Evolutionary conservation across 2,888 invertebrate species (phyloP).

Genomic region (Tinea semifulvella): DNA sequence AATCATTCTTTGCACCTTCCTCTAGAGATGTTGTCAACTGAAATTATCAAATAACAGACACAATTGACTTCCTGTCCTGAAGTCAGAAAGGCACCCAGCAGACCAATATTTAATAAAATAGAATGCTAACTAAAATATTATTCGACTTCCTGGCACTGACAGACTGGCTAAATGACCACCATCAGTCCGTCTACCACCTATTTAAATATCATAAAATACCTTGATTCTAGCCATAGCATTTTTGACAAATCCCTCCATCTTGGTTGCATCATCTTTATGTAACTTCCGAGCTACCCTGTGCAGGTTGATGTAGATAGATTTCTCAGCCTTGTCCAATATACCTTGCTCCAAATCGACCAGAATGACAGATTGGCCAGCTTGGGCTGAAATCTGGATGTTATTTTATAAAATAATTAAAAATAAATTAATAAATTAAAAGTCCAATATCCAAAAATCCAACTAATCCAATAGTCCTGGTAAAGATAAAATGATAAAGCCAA

Average conservation of each 20-base stretch:
- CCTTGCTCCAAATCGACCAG: constrained; percentile 80
- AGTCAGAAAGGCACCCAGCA: too few species aligned
- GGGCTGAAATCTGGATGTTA: constrained; percentile 80
- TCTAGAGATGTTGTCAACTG: constrained; percentile 65
- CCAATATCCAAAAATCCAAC: neutral
- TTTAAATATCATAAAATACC: constrained; percentile 17
- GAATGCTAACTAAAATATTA: too few species aligned
- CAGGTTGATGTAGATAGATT: constrained; percentile 75
- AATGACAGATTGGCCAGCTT: constrained; percentile 82
- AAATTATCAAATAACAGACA: too few species aligned
- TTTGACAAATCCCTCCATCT: constrained; percentile 71
- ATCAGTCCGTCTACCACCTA: too few species aligned
- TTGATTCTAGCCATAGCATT: constrained; percentile 66
- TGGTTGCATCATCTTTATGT: constrained; percentile 72
- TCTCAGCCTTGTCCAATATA: constrained; percentile 75
- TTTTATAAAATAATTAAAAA: too few species aligned
- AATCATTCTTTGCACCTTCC: constrained; percentile 73
- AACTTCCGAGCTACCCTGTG: constrained; percentile 81
- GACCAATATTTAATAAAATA: too few species aligned
- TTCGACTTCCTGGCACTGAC: too few species aligned
- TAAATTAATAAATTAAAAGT: neutral
- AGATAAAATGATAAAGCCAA: too few species aligned
- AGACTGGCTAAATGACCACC: too few species aligned
- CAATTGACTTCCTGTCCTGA: too few species aligned
- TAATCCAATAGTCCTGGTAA: too few species aligned